These are phyloP conservation scores for Alethe castanea DNA, from an alignment of 2,113 vertebrate species.

Conservation along the genomic window DNA sequence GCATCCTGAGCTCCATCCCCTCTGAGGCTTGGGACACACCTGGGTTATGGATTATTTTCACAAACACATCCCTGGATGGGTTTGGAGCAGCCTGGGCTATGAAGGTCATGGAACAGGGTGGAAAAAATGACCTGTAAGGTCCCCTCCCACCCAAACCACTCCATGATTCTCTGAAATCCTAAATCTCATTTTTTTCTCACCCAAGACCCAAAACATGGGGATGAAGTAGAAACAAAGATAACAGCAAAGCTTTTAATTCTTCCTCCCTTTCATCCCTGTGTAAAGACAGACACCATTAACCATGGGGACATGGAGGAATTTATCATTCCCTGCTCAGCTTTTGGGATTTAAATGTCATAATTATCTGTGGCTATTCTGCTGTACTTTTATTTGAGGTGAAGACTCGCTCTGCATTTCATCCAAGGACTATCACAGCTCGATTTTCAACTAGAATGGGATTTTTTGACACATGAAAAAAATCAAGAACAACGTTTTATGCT, in stretches of 20 bases:
- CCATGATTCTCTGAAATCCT: background rate
- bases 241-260: background rate
- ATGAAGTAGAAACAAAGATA: background rate
- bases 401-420: background rate
- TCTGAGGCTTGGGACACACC: background rate
- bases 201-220: background rate
- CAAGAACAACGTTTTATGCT: background rate
- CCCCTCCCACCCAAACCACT: background rate
- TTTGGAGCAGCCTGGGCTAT: background rate
- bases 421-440: background rate
- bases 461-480: background rate
- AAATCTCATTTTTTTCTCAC: background rate
- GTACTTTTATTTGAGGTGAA: background rate
- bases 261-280: background rate
- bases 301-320: background rate
- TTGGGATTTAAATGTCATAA: background rate
- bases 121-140: background rate
- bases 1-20: background rate
- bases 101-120: background rate
- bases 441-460: background rate
- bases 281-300: background rate
- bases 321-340: background rate
- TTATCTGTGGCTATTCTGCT: background rate
- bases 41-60: background rate
- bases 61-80: background rate